These are phyloP conservation scores for Drosophila bifasciata DNA, from an alignment of 1,140 invertebrate species.

Conservation along the genomic window DNA sequence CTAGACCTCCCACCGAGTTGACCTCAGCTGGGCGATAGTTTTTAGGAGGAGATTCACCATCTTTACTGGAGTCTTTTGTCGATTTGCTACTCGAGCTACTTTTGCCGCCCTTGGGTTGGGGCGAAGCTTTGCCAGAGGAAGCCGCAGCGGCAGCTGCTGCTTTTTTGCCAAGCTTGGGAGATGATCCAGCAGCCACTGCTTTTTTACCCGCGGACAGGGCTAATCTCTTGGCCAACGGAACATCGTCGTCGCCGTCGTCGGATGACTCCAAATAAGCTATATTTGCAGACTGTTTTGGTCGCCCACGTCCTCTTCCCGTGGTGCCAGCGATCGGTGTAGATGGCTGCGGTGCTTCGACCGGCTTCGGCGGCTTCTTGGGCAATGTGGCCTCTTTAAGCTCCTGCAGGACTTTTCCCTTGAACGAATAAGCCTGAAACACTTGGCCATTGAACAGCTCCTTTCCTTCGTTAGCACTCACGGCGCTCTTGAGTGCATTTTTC, in stretches of 20 bases:
- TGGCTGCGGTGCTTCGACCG: slow-evolving; percentile 37
- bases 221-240: slow-evolving; percentile 80
- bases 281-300: slow-evolving; percentile 58
- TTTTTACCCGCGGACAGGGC: slow-evolving; percentile 70
- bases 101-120: slow-evolving; percentile 47
- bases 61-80: slow-evolving; percentile 22
- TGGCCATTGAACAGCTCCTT: slow-evolving; percentile 87
- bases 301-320: slow-evolving; percentile 53
- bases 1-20: slow-evolving; percentile 88
- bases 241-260: slow-evolving; percentile 82
- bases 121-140: slow-evolving; percentile 50
- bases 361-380: slow-evolving; percentile 85
- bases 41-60: slow-evolving; percentile 58
- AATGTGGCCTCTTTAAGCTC: slow-evolving; percentile 84
- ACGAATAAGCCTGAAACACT: slow-evolving; percentile 86
- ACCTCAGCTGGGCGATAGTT: slow-evolving; percentile 87
- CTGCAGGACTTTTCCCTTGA: slow-evolving; percentile 79
- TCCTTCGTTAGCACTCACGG: slow-evolving; percentile 86
- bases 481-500: slow-evolving; percentile 85
- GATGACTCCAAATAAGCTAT: slow-evolving; percentile 78
- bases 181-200: slow-evolving; percentile 35
- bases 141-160: slow-evolving; percentile 4
- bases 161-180: slow-evolving; percentile 47
- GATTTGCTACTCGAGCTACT: slow-evolving; percentile 34
- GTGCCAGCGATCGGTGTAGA: slow-evolving; percentile 10